These are phyloP conservation scores for Ichneumoninae sp. DNA, from an alignment of 2,888 invertebrate genomes.

Conservation along the genomic window DNA sequence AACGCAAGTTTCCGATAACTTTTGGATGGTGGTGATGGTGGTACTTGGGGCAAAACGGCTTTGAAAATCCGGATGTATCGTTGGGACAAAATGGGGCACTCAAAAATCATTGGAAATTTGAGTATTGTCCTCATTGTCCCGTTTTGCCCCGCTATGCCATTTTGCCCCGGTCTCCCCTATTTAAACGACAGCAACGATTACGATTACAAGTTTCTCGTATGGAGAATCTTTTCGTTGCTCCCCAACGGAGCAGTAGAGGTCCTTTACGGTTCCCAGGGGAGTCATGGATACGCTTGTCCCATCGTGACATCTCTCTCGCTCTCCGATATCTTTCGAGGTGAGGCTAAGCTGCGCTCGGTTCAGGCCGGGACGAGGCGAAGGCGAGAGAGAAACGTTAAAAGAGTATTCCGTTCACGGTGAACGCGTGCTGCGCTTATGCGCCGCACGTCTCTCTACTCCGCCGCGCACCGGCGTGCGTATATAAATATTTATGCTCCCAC, in stretches of 20 bases:
- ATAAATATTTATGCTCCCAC: slow-evolving; percentile 72
- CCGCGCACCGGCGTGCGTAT: slow-evolving; percentile 68
- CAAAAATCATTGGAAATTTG: too few relatives aligned
- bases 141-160: too few relatives aligned
- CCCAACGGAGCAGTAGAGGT: slow-evolving; percentile 28
- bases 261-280: slow-evolving; percentile 56
- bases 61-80: too few relatives aligned
- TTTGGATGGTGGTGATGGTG: too few relatives aligned
- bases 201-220: neutral
- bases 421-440: slow-evolving; percentile 70
- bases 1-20: too few relatives aligned
- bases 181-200: neutral
- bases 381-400: slow-evolving; percentile 32
- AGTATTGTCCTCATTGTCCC: too few relatives aligned
- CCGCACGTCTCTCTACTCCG: slow-evolving; percentile 69
- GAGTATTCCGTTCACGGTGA: slow-evolving; percentile 67
- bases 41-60: too few relatives aligned
- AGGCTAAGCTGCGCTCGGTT: slow-evolving; percentile 49
- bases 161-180: too few relatives aligned
- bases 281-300: slow-evolving; percentile 43
- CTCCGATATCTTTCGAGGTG: slow-evolving; percentile 41
- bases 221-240: slow-evolving; percentile 9
- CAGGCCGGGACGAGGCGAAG: neutral
- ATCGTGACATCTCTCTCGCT: slow-evolving; percentile 14
- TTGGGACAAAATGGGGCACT: too few relatives aligned